Evolutionary conservation across 30 jellyfish, hydroid and myxozoan genomes (phyloP).

Genomic region (Turritopsis rubra): DNA sequence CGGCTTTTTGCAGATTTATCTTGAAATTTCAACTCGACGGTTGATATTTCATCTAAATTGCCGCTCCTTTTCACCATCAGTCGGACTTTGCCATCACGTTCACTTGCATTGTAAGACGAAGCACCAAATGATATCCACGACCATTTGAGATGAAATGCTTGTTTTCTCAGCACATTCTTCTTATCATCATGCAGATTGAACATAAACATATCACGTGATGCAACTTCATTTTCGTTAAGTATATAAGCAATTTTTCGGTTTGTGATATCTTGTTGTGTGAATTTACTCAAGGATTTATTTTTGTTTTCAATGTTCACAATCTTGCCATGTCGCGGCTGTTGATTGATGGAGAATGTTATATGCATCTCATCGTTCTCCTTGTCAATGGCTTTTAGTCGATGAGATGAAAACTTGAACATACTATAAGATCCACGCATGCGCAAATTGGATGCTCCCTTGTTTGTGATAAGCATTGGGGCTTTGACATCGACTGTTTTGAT

Average conservation of each 20-base stretch:
- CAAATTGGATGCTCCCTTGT: constrained; percentile 63
- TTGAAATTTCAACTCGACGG: constrained; percentile 47
- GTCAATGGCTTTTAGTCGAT: constrained; percentile 61
- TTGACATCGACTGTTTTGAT: constrained; percentile 61
- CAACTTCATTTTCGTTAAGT: constrained; percentile 42
- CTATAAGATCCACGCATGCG: constrained; percentile 17
- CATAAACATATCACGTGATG: constrained; percentile 73
- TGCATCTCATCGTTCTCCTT: constrained; percentile 43
- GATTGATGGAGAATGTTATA: constrained; percentile 34
- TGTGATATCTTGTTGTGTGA: constrained; percentile 67
- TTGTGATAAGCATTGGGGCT: constrained; percentile 71
- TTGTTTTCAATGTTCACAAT: constrained; percentile 39
- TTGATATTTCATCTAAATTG: constrained; percentile 64
- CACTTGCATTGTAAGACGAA: constrained; percentile 53
- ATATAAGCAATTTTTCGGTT: constrained; percentile 47
- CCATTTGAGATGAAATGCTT: constrained; percentile 81
- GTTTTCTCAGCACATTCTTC: constrained; percentile 57
- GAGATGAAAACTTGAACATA: constrained; percentile 49
- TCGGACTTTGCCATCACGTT: constrained; percentile 54
- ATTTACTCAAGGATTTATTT: constrained; percentile 27
- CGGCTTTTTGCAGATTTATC: constrained; percentile 57
- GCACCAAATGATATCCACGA: constrained; percentile 64
- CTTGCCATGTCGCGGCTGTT: constrained; percentile 74
- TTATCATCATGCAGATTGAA: constrained; percentile 71
- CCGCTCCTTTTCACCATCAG: constrained; percentile 66